Conservation (phyloP, 2,113 vertebrate species). For the Lophius piscatorius region DNA sequence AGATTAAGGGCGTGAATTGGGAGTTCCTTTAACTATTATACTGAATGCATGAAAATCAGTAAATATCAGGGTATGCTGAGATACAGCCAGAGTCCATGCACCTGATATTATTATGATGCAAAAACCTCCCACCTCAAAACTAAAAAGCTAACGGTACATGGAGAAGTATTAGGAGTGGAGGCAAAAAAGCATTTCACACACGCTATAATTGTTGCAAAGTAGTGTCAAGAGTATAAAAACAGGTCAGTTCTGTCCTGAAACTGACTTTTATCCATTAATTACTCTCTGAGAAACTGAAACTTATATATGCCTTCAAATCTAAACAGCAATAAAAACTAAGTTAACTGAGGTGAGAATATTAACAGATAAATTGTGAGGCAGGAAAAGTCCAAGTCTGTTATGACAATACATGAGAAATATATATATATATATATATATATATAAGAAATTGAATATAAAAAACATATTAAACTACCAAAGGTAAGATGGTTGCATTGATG, state of each 20-base stretch:
- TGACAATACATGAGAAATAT: slow-evolving; percentile 1
- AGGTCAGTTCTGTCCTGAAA: too few species aligned
- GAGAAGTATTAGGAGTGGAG: too few species aligned
- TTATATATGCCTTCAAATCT: too few species aligned
- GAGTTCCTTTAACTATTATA: background rate
- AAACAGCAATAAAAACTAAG: background rate
- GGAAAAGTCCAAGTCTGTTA: background rate
- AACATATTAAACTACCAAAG: background rate
- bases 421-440: too few species aligned
- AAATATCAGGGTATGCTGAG: slow-evolving; percentile 1
- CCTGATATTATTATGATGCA: background rate
- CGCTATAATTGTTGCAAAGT: too few species aligned
- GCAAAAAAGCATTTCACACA: slow-evolving; percentile 1
- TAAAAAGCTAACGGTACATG: too few species aligned
- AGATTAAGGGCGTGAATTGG: background rate
- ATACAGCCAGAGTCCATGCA: background rate
- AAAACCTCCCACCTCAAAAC: too few species aligned
- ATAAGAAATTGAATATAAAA: slow-evolving; percentile 15
- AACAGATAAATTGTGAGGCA: too few species aligned
- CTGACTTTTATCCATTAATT: too few species aligned
- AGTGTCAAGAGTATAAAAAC: too few species aligned
- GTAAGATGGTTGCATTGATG: slow-evolving; percentile 10
- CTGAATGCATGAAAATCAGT: background rate
- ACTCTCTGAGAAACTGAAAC: too few species aligned
- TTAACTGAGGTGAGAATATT: background rate